phyloP scores from a whole-genome alignment of 2,797 vertebrate species.

The Tokudaia tokunoshimensis region DNA sequence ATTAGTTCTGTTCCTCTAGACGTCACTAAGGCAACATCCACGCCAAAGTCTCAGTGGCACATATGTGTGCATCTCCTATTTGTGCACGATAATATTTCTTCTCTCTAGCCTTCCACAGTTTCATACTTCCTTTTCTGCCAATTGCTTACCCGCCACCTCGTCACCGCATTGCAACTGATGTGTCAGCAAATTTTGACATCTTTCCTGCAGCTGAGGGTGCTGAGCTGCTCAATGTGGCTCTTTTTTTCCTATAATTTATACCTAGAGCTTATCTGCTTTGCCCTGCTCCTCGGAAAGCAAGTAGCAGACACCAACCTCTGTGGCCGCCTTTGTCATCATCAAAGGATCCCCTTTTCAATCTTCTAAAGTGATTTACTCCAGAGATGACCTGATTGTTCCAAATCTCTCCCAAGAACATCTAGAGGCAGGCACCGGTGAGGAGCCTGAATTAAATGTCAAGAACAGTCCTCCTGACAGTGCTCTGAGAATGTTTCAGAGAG shows the following conservation, averaged over 20 bases:
- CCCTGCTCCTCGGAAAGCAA: conserved; percentile 26
- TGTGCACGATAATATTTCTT: neutral
- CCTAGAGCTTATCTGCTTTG: conserved; percentile 2
- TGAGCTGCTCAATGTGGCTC: neutral
- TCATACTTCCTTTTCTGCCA: neutral
- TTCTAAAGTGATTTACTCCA: neutral
- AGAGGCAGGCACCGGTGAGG: neutral
- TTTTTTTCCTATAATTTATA: neutral
- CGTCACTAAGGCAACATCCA: neutral
- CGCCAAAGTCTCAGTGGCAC: neutral
- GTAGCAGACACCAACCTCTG: neutral
- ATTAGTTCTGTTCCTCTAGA: neutral
- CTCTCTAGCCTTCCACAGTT: neutral
- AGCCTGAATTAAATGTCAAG: conserved; percentile 32
- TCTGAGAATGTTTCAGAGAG: conserved; percentile 9
- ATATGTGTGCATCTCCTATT: neutral
- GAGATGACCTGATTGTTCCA: neutral
- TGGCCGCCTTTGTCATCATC: neutral
- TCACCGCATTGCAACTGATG: neutral
- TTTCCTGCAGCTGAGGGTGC: neutral
- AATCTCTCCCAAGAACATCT: neutral
- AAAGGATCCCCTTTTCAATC: neutral
- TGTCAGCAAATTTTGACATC: neutral
- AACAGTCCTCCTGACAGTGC: neutral
- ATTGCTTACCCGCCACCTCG: neutral